These are phyloP conservation scores for Drosophila cardini DNA, from an alignment of 1,140 invertebrate genomes.

Conservation along the genomic window DNA sequence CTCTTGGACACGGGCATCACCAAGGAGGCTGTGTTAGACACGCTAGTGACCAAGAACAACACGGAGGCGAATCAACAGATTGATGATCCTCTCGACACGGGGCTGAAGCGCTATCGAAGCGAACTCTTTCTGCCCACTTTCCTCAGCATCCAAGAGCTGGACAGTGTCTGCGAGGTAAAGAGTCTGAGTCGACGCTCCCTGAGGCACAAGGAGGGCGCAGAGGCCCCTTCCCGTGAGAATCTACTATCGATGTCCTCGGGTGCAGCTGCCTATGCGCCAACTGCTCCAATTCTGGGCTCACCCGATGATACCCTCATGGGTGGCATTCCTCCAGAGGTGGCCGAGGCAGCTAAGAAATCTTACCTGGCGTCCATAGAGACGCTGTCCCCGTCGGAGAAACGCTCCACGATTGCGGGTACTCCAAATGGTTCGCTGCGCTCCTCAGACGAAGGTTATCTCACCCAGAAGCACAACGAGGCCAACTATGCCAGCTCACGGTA, in stretches of 20 bases:
- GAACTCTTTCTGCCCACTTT: conserved; percentile 82
- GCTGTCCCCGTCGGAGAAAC: conserved; percentile 78
- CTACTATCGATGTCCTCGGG: conserved; percentile 76
- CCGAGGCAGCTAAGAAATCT: conserved; percentile 57
- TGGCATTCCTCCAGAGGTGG: conserved; percentile 49
- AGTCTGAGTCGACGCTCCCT: conserved; percentile 75
- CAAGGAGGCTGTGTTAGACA: conserved; percentile 88
- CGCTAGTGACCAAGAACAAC: conserved; percentile 86
- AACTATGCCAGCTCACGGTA: conserved; percentile 67
- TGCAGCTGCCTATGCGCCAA: conserved; percentile 55
- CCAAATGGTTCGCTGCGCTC: conserved; percentile 57
- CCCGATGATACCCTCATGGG: conserved; percentile 76
- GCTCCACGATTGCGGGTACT: conserved; percentile 44
- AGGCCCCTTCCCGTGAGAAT: conserved; percentile 77
- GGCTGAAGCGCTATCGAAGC: conserved; percentile 79
- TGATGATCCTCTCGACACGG: conserved; percentile 67
- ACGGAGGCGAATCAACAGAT: conserved; percentile 84
- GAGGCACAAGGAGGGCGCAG: conserved; percentile 71
- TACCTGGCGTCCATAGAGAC: conserved; percentile 82
- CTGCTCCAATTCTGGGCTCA: conserved; percentile 61
- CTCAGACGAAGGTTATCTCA: conserved; percentile 68
- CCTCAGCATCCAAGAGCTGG: conserved; percentile 71
- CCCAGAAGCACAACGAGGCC: conserved; percentile 62
- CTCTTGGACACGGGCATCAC: conserved; percentile 88
- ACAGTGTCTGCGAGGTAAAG: conserved; percentile 75